Evolutionary conservation across 2,113 vertebrate genomes (phyloP), one percentile per base, ranked within the genome.

Genomic region (Lucifuga dentata): DNA sequence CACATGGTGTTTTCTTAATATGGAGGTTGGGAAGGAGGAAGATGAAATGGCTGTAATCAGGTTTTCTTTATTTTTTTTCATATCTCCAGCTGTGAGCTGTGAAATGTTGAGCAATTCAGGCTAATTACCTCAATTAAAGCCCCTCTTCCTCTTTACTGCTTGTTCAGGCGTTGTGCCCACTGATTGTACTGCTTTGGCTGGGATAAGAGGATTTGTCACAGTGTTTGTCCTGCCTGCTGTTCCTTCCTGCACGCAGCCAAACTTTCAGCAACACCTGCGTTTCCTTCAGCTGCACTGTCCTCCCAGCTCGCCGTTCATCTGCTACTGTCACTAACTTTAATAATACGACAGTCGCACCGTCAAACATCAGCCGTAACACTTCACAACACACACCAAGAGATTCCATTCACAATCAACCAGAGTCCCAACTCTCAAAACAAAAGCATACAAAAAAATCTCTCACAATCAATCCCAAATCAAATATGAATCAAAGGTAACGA

Each of bases 141-240:
- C 16, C 10, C 11, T 2, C 51, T 32, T 2, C 24, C 32, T 8
- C 29, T 29, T 50, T 2, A 13, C 24, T 49, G 17, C 23, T 33
- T 11, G 41, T 7, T 48, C 16, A 0, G 15, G 46, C 16, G 32
- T 38, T 43, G 43, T 23, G 35, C 15, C 40, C 38, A 0, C 58
- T 24, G 46, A 61, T 55, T 48, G 12, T 6, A 5, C 38, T n/a
- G 56, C 44, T 44, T 59, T 66, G 76, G 62, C 70, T 63, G 29
- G 35, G 1, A 43, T 23, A 4, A 9, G 26, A 29, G 1, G 41
- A 13, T 29, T 29, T 29, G 26, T 29, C 26, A 13, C 12, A 13
- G 38, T 43, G 2, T 74, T 71, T 36, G 32, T 73, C 65, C 51
- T 13, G 9, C 15, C 46, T 62, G 44, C 65, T 61, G 36, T 60